Percentiles rank a stretch among this genome's conserved stretches.
Conservation (phyloP, 1,140 invertebrate genomes). For the Bombus terrestris region DNA sequence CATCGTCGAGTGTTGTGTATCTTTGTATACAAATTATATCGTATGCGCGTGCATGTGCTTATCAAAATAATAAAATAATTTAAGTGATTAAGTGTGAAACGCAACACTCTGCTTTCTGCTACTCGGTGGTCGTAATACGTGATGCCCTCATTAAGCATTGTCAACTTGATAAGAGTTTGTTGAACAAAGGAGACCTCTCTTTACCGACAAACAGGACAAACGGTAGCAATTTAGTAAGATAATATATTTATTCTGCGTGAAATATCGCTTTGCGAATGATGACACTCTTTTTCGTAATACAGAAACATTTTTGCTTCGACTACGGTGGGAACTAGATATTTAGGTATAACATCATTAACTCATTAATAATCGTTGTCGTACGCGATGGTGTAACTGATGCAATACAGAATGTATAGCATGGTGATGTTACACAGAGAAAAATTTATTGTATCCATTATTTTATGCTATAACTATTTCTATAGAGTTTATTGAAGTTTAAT, state of each 20-base stretch:
- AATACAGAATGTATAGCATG: neutral
- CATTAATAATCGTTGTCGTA: constrained; percentile 2
- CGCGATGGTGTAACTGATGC: neutral
- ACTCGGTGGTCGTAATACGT: neutral
- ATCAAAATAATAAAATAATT: constrained; percentile 1
- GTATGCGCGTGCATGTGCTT: neutral
- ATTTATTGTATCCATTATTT: neutral
- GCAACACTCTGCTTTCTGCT: constrained; percentile 40
- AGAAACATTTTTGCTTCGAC: neutral
- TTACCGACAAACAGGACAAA: constrained; percentile 58
- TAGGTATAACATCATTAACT: neutral
- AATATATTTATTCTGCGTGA: neutral
- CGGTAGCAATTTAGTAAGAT: constrained; percentile 9
- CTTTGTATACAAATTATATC: constrained; percentile 1
- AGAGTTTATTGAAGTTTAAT: neutral
- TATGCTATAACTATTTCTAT: too few species aligned
- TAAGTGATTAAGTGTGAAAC: constrained; percentile 14
- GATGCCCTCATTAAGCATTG: neutral
- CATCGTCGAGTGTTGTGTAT: neutral
- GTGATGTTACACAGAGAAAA: neutral
- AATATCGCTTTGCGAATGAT: neutral
- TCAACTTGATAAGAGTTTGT: neutral
- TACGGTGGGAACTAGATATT: neutral
- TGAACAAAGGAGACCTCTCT: constrained; percentile 22
- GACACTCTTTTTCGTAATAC: neutral